Conservation (phyloP, 2,797 vertebrate species). For the Lacerta viridis region DNA sequence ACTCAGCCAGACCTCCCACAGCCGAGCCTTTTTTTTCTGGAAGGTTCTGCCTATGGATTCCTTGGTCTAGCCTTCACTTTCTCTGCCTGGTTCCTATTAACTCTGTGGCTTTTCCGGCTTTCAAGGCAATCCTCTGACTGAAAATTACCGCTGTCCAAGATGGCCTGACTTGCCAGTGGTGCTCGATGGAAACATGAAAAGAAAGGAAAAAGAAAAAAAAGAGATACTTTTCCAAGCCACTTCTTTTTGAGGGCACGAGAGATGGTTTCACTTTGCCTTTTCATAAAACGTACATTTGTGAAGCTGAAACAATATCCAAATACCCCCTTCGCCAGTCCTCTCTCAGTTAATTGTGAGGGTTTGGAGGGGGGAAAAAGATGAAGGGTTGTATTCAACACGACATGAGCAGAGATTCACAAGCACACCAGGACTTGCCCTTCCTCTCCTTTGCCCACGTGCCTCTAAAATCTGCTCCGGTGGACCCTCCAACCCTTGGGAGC, state of each 20-base stretch:
- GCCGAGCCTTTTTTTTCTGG: slow-evolving; percentile 72
- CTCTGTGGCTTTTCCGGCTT: slow-evolving; percentile 83
- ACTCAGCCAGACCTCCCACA: slow-evolving; percentile 82
- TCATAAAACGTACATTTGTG: slow-evolving; percentile 72
- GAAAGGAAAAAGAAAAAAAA: too few relatives aligned
- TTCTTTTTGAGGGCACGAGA: slow-evolving; percentile 57
- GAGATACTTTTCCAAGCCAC: slow-evolving; percentile 64
- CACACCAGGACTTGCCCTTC: too few relatives aligned
- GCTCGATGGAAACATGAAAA: slow-evolving; percentile 64
- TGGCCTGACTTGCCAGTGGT: slow-evolving; percentile 76
- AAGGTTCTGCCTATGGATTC: slow-evolving; percentile 78
- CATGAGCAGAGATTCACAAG: too few relatives aligned
- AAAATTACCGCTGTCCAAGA: slow-evolving; percentile 78
- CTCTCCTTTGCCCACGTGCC: too few relatives aligned
- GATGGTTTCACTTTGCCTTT: slow-evolving; percentile 67
- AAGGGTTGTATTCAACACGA: too few relatives aligned
- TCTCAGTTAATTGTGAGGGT: slow-evolving; percentile 28
- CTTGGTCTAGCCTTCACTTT: slow-evolving; percentile 85
- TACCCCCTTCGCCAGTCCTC: not conserved
- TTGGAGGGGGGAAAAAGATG: not conserved
- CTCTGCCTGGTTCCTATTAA: slow-evolving; percentile 90
- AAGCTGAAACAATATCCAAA: slow-evolving; percentile 69
- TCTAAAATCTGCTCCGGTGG: too few relatives aligned
- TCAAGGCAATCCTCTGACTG: slow-evolving; percentile 79
- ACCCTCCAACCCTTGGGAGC: too few relatives aligned